Percentiles rank a stretch among this genome's conserved stretches.
Evolutionary conservation across 2,888 invertebrate species (phyloP).

Genomic region (Nomada lathburiana): DNA sequence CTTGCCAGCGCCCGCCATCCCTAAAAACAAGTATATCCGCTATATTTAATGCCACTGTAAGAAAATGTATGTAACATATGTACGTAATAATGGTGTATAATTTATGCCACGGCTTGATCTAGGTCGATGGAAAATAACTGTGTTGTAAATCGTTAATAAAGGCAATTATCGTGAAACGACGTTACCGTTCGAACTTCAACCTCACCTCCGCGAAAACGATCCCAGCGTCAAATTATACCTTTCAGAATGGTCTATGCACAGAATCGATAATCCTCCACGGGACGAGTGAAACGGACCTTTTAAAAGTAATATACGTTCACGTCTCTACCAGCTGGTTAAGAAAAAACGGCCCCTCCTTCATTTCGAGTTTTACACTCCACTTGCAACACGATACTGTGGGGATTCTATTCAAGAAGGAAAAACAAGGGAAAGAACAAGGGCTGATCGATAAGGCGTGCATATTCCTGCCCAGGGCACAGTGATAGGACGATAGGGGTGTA

Average conservation of each 20-base stretch:
- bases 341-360: background rate
- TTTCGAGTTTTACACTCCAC: background rate
- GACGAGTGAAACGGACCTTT: background rate
- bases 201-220: background rate
- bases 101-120: constrained; percentile 48
- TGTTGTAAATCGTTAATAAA: constrained; percentile 59
- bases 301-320: background rate
- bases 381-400: too few species aligned
- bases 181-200: background rate
- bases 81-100: constrained; percentile 55
- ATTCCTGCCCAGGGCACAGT: too few species aligned
- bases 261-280: background rate
- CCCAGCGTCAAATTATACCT: background rate
- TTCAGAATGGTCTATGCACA: background rate
- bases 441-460: too few species aligned
- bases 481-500: too few species aligned
- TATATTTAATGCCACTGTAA: constrained; percentile 58
- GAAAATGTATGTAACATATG: constrained; percentile 68
- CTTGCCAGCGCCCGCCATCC: constrained; percentile 16
- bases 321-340: background rate
- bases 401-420: too few species aligned
- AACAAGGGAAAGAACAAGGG: too few species aligned
- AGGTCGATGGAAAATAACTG: constrained; percentile 27
- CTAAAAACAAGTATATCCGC: constrained; percentile 1
- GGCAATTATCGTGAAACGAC: constrained; percentile 12